Percentiles rank a stretch among this genome's conserved stretches.
Conservation (phyloP, 2,797 vertebrate genomes). For the Anguilla pacifica region DNA sequence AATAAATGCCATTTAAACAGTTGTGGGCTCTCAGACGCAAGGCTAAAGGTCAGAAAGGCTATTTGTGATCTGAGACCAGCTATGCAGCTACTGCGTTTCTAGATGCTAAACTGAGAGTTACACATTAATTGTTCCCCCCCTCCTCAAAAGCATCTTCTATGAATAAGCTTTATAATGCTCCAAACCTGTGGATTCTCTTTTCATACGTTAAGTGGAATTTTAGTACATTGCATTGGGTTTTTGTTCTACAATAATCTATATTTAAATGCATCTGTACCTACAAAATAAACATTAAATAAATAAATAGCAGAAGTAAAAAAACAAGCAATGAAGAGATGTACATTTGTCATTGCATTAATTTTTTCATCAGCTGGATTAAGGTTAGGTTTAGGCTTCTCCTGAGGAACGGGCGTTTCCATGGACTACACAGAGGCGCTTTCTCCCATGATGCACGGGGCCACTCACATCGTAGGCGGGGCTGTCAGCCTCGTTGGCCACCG, state of each 20-base stretch:
- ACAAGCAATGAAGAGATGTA: neutral
- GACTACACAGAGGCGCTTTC: neutral
- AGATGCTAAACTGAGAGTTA: neutral
- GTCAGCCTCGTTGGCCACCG: conserved; percentile 97
- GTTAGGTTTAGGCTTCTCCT: neutral
- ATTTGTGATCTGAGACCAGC: neutral
- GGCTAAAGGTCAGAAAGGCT: neutral
- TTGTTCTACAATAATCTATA: no score
- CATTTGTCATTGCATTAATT: no score
- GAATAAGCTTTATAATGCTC: neutral
- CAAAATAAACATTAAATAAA: no score
- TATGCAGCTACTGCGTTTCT: neutral
- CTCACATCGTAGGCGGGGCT: conserved; percentile 91
- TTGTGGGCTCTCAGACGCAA: neutral
- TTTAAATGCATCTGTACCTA: no score
- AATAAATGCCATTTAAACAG: neutral
- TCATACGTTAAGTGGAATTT: neutral
- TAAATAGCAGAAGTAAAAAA: neutral
- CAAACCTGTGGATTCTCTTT: no score
- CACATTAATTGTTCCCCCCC: neutral
- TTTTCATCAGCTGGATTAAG: neutral
- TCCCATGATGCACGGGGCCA: conserved; percentile 34
- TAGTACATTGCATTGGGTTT: neutral
- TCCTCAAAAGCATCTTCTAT: neutral
- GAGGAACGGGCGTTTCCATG: neutral